Percentiles rank a stretch among this genome's conserved stretches.
Evolutionary conservation across 1,140 invertebrate species (phyloP).

Genomic region (Lepidurus packardi): DNA sequence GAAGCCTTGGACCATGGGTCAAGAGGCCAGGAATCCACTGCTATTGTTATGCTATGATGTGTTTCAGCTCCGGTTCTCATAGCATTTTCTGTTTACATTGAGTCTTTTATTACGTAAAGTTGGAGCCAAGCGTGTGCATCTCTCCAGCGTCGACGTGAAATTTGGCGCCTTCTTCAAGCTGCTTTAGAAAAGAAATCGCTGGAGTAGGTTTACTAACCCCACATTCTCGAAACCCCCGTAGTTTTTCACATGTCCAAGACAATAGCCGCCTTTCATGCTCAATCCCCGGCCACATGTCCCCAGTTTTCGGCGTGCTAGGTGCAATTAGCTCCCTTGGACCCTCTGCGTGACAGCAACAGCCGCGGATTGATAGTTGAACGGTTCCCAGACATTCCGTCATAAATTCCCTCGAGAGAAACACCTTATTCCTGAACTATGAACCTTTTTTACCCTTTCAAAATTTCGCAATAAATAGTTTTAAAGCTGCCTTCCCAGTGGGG

Average conservation of each 20-base stretch:
- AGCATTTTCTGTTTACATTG: not conserved
- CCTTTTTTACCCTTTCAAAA: too few species aligned
- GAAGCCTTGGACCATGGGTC: not conserved
- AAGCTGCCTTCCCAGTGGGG: too few species aligned
- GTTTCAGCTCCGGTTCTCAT: not conserved
- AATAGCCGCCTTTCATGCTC: not conserved
- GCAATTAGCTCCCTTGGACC: not conserved
- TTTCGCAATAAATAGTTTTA: too few species aligned
- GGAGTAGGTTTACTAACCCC: not conserved
- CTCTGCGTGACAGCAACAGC: too few species aligned
- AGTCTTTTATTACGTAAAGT: not conserved
- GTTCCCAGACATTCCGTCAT: too few species aligned
- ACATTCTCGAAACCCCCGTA: not conserved
- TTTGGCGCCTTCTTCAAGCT: not conserved
- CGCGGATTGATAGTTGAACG: too few species aligned
- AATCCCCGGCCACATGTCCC: not conserved
- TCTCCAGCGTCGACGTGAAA: not conserved
- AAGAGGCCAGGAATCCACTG: not conserved
- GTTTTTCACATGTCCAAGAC: not conserved
- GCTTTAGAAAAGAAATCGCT: not conserved
- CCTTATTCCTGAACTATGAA: too few species aligned
- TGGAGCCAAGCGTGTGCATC: not conserved
- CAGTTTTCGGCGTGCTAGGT: not conserved
- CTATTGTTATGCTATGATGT: not conserved
- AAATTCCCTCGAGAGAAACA: too few species aligned